Conservation (phyloP, 2,888 invertebrate genomes). For the Parnassius smintheus region DNA sequence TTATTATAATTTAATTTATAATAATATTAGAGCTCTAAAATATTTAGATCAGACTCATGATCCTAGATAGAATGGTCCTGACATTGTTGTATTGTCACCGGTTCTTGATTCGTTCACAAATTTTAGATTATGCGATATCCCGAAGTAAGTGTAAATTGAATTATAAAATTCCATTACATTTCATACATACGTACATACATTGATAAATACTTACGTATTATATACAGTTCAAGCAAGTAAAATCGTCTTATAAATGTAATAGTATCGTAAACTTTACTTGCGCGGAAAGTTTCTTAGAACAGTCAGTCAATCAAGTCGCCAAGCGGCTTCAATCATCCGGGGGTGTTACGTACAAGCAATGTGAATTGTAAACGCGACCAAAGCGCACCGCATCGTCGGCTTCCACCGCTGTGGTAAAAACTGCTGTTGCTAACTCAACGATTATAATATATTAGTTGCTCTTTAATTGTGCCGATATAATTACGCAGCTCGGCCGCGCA, state of each 20-base stretch:
- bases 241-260: conserved; percentile 16
- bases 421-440: conserved; percentile 71
- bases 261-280: conserved; percentile 14
- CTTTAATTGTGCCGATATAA: conserved; percentile 80
- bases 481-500: conserved; percentile 67
- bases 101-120: too few relatives aligned
- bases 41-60: too few relatives aligned
- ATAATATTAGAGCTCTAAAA: too few relatives aligned
- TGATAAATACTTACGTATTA: neutral
- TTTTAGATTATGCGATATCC: too few relatives aligned
- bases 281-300: conserved; percentile 41
- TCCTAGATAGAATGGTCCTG: too few relatives aligned
- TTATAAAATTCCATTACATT: too few relatives aligned
- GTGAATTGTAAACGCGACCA: conserved; percentile 59
- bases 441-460: conserved; percentile 80
- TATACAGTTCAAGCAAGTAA: too few relatives aligned
- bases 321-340: conserved; percentile 50
- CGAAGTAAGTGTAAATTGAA: too few relatives aligned
- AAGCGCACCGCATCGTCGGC: conserved; percentile 60
- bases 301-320: conserved; percentile 53
- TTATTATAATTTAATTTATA: too few relatives aligned
- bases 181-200: neutral
- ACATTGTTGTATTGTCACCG: too few relatives aligned
- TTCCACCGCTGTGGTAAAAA: conserved; percentile 67
- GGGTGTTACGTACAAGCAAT: conserved; percentile 58